Conservation (phyloP, 2,113 vertebrate species). For the Aix galericulata region DNA sequence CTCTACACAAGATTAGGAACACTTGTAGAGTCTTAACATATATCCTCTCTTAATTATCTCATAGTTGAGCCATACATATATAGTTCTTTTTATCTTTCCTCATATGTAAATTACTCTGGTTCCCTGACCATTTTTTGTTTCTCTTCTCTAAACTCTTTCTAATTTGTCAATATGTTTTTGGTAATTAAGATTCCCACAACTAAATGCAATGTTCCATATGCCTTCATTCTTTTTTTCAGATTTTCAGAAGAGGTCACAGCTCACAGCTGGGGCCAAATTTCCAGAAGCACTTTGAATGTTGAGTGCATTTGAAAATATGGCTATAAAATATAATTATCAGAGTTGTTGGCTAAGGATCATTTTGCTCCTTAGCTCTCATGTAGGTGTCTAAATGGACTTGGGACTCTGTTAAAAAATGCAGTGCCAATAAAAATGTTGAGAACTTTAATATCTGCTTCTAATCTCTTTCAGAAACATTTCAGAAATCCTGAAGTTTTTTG, state of each 20-base stretch:
- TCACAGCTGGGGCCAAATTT: constrained; percentile 37
- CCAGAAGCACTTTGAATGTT: constrained; percentile 23
- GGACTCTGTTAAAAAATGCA: not conserved
- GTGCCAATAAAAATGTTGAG: not conserved
- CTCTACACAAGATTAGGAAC: constrained; percentile 26
- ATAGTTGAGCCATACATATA: not conserved
- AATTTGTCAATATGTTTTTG: constrained; percentile 68
- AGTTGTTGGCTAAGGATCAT: not conserved
- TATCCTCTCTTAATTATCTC: constrained; percentile 36
- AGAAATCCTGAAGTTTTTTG: not conserved
- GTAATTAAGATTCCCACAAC: constrained; percentile 35
- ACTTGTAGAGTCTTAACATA: constrained; percentile 14
- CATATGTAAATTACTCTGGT: constrained; percentile 54
- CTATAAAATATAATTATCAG: not conserved
- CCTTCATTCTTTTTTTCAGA: not conserved
- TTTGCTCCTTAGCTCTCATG: not conserved
- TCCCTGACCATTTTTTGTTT: constrained; percentile 59
- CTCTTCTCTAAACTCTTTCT: constrained; percentile 56
- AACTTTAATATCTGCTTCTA: not conserved
- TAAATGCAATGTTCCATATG: constrained; percentile 7
- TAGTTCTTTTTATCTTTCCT: constrained; percentile 45
- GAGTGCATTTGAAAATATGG: constrained; percentile 1
- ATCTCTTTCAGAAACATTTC: not conserved
- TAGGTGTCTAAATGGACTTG: not conserved
- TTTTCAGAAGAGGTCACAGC: constrained; percentile 33